These are phyloP conservation scores for Cercopithecus petaurista DNA, from an alignment of 2,797 vertebrate species.

Conservation along the genomic window DNA sequence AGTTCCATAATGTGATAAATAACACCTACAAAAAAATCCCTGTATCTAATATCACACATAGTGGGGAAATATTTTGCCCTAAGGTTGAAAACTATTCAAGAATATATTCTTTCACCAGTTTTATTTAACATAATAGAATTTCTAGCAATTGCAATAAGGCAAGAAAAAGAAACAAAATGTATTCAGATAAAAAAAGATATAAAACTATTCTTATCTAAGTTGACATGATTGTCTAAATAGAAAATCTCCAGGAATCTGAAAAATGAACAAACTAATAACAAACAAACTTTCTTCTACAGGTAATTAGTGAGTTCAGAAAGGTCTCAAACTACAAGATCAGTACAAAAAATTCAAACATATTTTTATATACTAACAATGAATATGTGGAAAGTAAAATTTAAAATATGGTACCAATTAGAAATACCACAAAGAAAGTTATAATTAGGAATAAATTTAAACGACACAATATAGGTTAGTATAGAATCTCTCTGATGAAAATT, in stretches of 20 bases:
- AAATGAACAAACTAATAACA: background rate
- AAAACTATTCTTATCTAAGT: background rate
- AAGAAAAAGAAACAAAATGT: background rate
- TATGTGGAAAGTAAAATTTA: background rate
- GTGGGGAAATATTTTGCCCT: background rate
- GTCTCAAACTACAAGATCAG: background rate
- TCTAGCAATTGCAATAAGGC: background rate
- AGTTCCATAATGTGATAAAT: background rate
- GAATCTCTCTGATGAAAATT: background rate
- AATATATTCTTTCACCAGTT: background rate
- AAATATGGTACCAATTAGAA: background rate
- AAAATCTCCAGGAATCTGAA: background rate
- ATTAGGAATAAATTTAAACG: background rate
- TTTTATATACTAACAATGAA: background rate
- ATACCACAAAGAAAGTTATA: background rate
- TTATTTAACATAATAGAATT: background rate
- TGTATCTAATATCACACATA: background rate
- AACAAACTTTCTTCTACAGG: background rate
- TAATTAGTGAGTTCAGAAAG: background rate
- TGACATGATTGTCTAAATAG: background rate
- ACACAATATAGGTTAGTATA: background rate
- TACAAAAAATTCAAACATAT: background rate
- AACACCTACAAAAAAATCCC: background rate
- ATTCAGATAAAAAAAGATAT: background rate
- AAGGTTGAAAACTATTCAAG: background rate